These are phyloP conservation scores for Arbacia lixula DNA, from an alignment of 53 echinoderm and acorn worm genomes.

Conservation along the genomic window DNA sequence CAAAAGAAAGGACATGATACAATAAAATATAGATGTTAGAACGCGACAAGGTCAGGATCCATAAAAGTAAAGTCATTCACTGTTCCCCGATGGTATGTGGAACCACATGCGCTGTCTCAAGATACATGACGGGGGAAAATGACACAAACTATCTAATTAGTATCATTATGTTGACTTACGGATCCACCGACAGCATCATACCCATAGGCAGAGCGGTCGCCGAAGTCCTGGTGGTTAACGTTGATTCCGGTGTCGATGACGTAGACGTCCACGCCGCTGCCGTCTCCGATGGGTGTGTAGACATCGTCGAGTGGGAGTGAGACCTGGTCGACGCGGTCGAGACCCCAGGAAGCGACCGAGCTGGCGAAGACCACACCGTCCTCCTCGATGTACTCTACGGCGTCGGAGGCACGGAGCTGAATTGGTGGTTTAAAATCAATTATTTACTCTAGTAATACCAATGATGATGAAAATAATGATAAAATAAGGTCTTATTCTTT, in stretches of 20 bases:
- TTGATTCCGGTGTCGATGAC: slow-evolving; percentile 73
- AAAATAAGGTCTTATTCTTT: no score
- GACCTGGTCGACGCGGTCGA: slow-evolving; percentile 63
- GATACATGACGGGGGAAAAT: no score
- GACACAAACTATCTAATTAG: no score
- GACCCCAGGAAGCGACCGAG: slow-evolving; percentile 64
- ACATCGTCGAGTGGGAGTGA: slow-evolving; percentile 50
- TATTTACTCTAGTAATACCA: no score
- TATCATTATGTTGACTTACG: slow-evolving; percentile 3
- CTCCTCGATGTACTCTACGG: slow-evolving; percentile 69
- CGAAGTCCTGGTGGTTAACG: slow-evolving; percentile 62
- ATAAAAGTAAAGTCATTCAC: no score
- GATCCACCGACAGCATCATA: slow-evolving; percentile 62
- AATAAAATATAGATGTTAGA: no score
- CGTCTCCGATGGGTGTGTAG: slow-evolving; percentile 61
- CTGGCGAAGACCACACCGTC: slow-evolving; percentile 40
- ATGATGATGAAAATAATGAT: no score
- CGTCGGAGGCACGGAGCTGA: slow-evolving; percentile 59
- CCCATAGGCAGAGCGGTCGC: slow-evolving; percentile 49
- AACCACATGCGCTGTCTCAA: no score
- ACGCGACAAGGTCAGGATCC: no score
- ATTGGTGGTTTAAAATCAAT: no score
- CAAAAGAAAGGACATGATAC: no score
- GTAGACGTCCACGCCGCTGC: slow-evolving; percentile 70
- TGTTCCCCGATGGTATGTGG: no score